Conservation (phyloP, 1,140 invertebrate genomes). For the Mercenaria mercenaria region DNA sequence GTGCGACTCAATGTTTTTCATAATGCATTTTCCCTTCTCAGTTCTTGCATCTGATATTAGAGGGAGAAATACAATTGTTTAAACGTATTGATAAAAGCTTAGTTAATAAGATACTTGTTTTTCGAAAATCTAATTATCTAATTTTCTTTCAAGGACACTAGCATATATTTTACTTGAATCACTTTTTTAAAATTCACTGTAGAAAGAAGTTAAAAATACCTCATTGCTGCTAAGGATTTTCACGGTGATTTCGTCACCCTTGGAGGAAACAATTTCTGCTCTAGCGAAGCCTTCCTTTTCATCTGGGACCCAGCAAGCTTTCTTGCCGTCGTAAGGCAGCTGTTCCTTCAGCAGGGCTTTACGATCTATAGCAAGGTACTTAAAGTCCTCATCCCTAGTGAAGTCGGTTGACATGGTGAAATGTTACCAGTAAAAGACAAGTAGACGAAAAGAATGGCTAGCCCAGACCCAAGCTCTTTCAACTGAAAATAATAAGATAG, state of each 20-base stretch:
- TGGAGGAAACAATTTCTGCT: conserved; percentile 99
- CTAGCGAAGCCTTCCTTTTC: conserved; percentile 98
- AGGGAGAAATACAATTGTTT: too few relatives aligned
- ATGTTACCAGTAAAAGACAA: neutral
- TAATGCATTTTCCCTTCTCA: too few relatives aligned
- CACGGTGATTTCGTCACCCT: conserved; percentile 98
- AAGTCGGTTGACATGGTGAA: conserved; percentile 33
- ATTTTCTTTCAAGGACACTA: too few relatives aligned
- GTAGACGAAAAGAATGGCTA: neutral
- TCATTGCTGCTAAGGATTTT: conserved; percentile 77
- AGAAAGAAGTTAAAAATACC: conserved; percentile 70
- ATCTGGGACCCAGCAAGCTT: conserved; percentile 99
- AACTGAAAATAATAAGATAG: conserved; percentile 12
- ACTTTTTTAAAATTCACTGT: too few relatives aligned
- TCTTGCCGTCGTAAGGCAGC: conserved; percentile 96
- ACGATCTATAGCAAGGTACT: conserved; percentile 83
- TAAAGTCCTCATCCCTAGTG: conserved; percentile 81
- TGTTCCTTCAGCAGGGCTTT: conserved; percentile 83
- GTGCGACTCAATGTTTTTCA: too few relatives aligned
- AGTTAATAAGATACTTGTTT: too few relatives aligned
- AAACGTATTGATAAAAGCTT: too few relatives aligned
- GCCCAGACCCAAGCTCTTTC: conserved; percentile 52
- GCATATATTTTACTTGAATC: too few relatives aligned
- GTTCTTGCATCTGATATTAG: too few relatives aligned
- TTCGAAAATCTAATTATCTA: too few relatives aligned